These are phyloP conservation scores for Manis crassicaudata DNA, from an alignment of 2,797 vertebrate genomes.

Conservation along the genomic window DNA sequence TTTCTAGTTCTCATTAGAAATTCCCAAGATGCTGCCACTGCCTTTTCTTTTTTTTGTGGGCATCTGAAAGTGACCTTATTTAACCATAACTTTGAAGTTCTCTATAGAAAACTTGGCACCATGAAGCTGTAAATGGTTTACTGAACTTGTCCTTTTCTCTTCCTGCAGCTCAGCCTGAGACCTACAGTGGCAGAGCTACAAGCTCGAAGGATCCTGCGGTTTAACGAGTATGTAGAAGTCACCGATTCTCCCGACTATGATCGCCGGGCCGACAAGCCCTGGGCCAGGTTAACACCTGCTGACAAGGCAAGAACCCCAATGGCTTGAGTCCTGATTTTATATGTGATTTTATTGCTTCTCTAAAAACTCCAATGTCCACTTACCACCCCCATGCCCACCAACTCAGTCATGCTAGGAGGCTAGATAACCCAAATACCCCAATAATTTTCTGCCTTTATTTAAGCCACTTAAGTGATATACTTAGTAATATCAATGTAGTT, in stretches of 20 bases:
- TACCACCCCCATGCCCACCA: not conserved
- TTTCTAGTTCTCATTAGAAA: conserved; percentile 74
- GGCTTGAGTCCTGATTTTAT: not conserved
- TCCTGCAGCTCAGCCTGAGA: conserved; percentile 93
- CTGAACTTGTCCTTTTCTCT: conserved; percentile 65
- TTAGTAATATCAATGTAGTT: not conserved
- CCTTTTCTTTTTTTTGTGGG: conserved; percentile 81
- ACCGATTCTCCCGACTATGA: conserved; percentile 98
- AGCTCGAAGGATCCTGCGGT: conserved; percentile 95
- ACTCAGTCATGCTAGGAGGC: not conserved
- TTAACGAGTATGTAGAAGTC: conserved; percentile 98
- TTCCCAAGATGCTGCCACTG: conserved; percentile 74
- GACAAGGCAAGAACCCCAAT: conserved; percentile 92
- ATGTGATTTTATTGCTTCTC: not conserved
- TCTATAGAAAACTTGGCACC: conserved; percentile 76
- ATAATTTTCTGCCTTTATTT: not conserved
- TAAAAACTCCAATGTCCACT: not conserved
- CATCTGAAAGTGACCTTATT: conserved; percentile 86
- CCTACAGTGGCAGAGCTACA: conserved; percentile 97
- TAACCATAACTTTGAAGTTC: conserved; percentile 81
- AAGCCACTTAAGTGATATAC: not conserved
- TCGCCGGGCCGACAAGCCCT: conserved; percentile 97
- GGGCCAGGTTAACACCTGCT: conserved; percentile 97
- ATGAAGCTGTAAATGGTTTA: conserved; percentile 61
- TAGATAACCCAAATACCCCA: not conserved